Conservation (phyloP, 2,113 vertebrate genomes). For the Lycaon pictus region DNA sequence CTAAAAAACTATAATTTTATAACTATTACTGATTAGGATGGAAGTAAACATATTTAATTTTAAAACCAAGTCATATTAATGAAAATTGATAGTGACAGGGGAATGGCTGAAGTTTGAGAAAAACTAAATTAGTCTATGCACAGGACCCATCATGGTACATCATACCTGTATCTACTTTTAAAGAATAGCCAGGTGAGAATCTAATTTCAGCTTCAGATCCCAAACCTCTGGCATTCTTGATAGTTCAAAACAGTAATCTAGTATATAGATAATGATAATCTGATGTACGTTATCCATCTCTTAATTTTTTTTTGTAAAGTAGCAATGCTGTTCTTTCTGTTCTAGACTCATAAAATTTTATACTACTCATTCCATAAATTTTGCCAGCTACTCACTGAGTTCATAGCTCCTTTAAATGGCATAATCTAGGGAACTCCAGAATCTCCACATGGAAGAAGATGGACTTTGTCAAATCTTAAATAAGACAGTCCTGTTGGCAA, state of each 20-base stretch:
- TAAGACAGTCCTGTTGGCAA: background rate
- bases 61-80: background rate
- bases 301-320: background rate
- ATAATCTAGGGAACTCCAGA: background rate
- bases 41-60: slow-evolving; percentile 31
- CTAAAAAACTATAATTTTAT: slow-evolving; percentile 10
- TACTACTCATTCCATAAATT: background rate
- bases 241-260: background rate
- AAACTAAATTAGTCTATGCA: background rate
- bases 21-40: slow-evolving; percentile 15
- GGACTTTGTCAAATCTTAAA: background rate
- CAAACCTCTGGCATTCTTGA: background rate
- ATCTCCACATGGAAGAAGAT: background rate
- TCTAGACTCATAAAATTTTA: background rate
- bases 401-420: background rate
- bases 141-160: background rate
- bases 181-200: background rate
- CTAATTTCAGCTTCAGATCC: background rate
- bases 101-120: background rate
- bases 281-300: background rate
- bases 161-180: background rate
- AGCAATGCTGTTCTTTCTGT: background rate
- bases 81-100: background rate
- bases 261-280: background rate
- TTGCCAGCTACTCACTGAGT: background rate